Conservation (phyloP, 2,113 vertebrate genomes). For the Mus pahari region DNA sequence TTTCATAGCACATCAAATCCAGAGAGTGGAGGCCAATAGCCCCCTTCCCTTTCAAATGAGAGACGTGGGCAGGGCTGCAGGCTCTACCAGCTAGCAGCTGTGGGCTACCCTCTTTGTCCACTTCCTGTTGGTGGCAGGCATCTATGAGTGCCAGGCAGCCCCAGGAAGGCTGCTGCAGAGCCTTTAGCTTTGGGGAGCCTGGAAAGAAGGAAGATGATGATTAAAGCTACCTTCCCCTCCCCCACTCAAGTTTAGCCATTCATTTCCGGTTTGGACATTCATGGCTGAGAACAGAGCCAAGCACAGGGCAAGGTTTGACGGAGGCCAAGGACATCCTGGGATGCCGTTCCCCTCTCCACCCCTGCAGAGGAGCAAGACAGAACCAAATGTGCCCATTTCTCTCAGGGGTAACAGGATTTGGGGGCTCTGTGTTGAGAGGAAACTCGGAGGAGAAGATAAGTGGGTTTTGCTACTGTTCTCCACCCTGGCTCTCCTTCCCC, state of each 20-base stretch:
- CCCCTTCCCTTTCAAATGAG: background rate
- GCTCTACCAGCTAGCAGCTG: background rate
- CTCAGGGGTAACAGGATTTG: background rate
- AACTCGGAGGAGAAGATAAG: background rate
- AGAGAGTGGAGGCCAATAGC: background rate
- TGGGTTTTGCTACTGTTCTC: background rate
- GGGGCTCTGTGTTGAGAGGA: background rate
- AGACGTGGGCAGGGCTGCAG: background rate
- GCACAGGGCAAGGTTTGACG: constrained; percentile 77
- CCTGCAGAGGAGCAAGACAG: constrained; percentile 6
- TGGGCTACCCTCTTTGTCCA: constrained; percentile 7
- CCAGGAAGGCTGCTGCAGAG: constrained; percentile 11
- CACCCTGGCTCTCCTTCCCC: background rate
- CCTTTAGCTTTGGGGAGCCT: constrained; percentile 25
- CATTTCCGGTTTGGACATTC: constrained; percentile 75
- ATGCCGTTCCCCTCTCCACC: background rate
- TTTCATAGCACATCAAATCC: background rate
- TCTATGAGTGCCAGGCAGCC: background rate
- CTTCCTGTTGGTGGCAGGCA: constrained; percentile 48
- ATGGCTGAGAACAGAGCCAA: constrained; percentile 71
- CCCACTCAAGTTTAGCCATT: constrained; percentile 60
- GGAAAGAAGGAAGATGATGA: constrained; percentile 65
- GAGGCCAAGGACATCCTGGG: constrained; percentile 71
- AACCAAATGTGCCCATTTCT: constrained; percentile 47
- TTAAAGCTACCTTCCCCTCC: constrained; percentile 59